These are phyloP conservation scores for Bradypus variegatus DNA, from an alignment of 2,797 vertebrate genomes.

Conservation along the genomic window DNA sequence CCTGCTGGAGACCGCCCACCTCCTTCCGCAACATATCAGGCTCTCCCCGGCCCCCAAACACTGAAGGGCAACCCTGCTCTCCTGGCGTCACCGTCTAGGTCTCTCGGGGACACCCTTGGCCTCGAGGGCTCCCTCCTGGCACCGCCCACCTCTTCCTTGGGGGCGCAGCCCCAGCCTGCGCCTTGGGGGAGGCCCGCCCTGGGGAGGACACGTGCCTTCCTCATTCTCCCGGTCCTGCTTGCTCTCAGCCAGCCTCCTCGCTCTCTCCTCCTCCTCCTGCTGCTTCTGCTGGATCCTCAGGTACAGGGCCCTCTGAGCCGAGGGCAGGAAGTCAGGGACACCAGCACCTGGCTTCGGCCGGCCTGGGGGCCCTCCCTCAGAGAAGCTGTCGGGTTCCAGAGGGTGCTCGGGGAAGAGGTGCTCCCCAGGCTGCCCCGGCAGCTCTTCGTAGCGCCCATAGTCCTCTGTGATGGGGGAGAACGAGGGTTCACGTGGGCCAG, in stretches of 20 bases:
- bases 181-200: background rate
- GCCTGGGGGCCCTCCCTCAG: slow-evolving; percentile 67
- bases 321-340: slow-evolving; percentile 91
- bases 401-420: slow-evolving; percentile 74
- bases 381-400: slow-evolving; percentile 68
- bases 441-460: slow-evolving; percentile 78
- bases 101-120: background rate
- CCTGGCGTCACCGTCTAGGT: background rate
- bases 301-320: slow-evolving; percentile 90
- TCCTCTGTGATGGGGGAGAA: slow-evolving; percentile 74
- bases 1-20: background rate
- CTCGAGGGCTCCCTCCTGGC: background rate
- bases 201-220: slow-evolving; percentile 80
- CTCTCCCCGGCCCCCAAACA: background rate
- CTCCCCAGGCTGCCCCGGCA: slow-evolving; percentile 75
- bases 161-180: background rate
- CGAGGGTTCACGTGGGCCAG: slow-evolving; percentile 45
- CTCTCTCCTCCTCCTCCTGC: slow-evolving; percentile 92
- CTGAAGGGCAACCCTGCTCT: background rate
- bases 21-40: background rate
- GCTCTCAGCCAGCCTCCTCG: slow-evolving; percentile 85
- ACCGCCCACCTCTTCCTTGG: slow-evolving; percentile 9
- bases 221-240: slow-evolving; percentile 75
- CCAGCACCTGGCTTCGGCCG: slow-evolving; percentile 73
- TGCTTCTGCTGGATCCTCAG: slow-evolving; percentile 96